Evolutionary conservation across 2,797 vertebrate genomes (phyloP), one percentile per base, ranked within the genome.

Genomic region (Microtus californicus): DNA sequence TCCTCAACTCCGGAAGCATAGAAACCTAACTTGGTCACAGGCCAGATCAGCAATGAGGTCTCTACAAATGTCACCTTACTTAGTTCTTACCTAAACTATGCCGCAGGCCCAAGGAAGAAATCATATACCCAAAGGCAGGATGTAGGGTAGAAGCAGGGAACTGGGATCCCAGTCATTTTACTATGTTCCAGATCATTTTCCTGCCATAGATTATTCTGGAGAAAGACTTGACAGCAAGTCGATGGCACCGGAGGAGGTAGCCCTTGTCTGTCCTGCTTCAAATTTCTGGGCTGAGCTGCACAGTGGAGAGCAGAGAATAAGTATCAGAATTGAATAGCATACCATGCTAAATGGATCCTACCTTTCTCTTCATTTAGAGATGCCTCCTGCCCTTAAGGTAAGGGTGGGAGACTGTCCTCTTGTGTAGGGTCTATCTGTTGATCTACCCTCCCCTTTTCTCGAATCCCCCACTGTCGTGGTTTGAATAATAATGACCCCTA

Each of bases 1-100:
- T 27, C 48, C 21, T 59, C 6, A 37, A 83, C 59, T 40, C n/a
- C 86, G 40, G 73, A 92, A 93, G 61, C 56, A 89, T 79, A 96
- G 40, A 51, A 73, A 93, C 45, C 25, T 79, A 19, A 51, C 0
- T 6, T 40, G 25, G 29, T n/a, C 79, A 56, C 1, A 5, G 82
- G 40, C 43, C 63, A 76, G 83, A 12, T 48, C 29, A 2, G 43
- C 63, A 71, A 37, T 34, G 14, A 54, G 34, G 19, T 59, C 23
- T 67, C 31, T 54, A 14, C 23, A 77, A 59, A 23, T 21, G 65
- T 63, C 78, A 78, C 37, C 51, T 87, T 15, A 12, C 37, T 87
- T 74, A 87, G 59, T 81, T 56, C 73, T 88, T 48, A 34, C 23
- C 61, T 19, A 25, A 63, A 89, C 13, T 31, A 15, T 51, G 3